Percentiles rank a stretch among this genome's conserved stretches.
Conservation (phyloP, 2,888 invertebrate genomes). For the Magallana nippona region DNA sequence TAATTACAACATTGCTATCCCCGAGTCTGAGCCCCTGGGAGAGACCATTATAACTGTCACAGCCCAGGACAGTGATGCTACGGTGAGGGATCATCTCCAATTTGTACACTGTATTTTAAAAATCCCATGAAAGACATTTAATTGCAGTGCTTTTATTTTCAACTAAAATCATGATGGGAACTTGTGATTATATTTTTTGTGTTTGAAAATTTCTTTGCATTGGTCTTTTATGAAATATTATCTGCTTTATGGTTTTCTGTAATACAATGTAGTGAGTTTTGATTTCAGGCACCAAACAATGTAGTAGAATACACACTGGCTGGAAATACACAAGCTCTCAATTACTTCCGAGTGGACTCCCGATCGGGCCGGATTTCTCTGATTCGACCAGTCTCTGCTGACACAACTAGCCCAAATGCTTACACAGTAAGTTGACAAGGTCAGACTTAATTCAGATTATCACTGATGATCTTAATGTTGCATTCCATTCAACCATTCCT, state of each 20-base stretch:
- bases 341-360: slow-evolving; percentile 70
- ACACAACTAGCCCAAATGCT: slow-evolving; percentile 46
- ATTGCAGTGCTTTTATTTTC: no score
- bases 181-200: no score
- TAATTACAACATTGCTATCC: slow-evolving; percentile 50
- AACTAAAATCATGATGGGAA: no score
- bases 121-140: no score
- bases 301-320: slow-evolving; percentile 63
- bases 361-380: slow-evolving; percentile 68
- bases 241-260: background rate
- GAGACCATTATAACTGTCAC: slow-evolving; percentile 55
- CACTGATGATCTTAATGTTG: background rate
- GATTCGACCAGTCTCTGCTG: slow-evolving; percentile 63
- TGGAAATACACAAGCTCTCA: slow-evolving; percentile 60
- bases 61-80: slow-evolving; percentile 60
- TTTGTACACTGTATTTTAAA: no score
- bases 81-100: slow-evolving; percentile 54
- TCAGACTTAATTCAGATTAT: no score
- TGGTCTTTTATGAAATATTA: no score
- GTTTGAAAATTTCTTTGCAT: no score
- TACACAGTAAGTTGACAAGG: slow-evolving; percentile 47
- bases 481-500: background rate
- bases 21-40: slow-evolving; percentile 63
- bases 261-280: background rate
- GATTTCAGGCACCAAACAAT: slow-evolving; percentile 68